Base-by-base conservation (phyloP, 1,140 invertebrate genomes). In the Popillia japonica region DNA sequence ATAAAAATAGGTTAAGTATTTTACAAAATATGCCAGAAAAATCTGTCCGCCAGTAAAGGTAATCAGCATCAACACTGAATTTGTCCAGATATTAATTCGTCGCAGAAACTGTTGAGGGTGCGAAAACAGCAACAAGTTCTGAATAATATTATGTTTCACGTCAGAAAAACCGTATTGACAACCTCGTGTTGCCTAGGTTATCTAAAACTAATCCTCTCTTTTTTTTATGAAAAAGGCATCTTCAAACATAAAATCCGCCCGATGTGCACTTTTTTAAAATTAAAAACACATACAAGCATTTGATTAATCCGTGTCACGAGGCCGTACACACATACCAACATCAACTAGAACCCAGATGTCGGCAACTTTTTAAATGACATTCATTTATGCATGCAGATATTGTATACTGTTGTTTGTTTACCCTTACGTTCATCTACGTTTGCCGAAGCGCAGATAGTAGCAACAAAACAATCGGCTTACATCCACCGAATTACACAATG, bases 271-370 rank as follows among this genome's bases (percentile, higher is more conserved):
- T 34, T 68, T 68, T 34, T 34, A 8, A 34, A 68, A 27, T 68
- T 27, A 68, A 68, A 68, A 68, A 68, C 27, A 27, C 61, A 68
- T 68, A 55, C 48, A 55, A 1, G 17, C 48, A 55, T 55, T 68
- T 68, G 23, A 68, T 68, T 27, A 68, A 68, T 68, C 10, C 27
- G 22, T 11, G 44, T 34, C 2, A 6, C 6, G 48, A n/a, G 20
- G 2, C 9, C 9, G 22, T 55, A 20, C 20, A n/a, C n/a, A n/a
- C n/a, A n/a, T n/a, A n/a, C n/a, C n/a, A n/a, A n/a, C n/a, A 34
- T 68, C 61, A 22, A 68, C 17, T 22, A 27, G 61, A 68, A 68
- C 61, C 22, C 17, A 68, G 20, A 68, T 14, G 22, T 34, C 27
- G 22, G 61, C 61, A 68, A 23, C 61, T 68, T 68, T 68, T 68